phyloP scores from a whole-genome alignment of 2,113 vertebrate species.

The Alethe diademata region DNA sequence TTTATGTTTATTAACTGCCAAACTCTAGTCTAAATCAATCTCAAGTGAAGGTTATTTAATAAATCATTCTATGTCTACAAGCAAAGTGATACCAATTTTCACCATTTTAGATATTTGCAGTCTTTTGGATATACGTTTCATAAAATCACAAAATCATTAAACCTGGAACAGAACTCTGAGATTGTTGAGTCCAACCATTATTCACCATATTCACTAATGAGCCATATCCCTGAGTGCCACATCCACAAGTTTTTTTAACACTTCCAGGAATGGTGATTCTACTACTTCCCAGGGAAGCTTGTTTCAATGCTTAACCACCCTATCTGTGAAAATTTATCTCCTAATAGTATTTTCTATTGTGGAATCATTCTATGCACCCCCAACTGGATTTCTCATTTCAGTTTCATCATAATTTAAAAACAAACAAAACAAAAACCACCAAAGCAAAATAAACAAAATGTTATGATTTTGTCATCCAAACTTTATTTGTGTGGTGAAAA shows the following conservation, averaged over 20 bases:
- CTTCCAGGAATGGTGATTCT: background rate
- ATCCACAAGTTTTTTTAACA: background rate
- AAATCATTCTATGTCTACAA: background rate
- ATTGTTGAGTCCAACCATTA: background rate
- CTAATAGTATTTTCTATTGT: background rate
- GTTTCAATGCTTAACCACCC: background rate
- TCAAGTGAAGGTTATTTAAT: background rate
- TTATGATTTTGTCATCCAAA: background rate
- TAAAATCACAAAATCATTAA: background rate
- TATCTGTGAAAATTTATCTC: background rate
- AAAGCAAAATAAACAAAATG: background rate
- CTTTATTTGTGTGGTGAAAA: background rate
- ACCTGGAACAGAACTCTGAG: background rate
- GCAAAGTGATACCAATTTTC: accelerated
- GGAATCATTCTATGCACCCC: background rate
- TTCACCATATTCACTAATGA: background rate
- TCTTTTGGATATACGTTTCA: background rate
- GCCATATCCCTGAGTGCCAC: too few species aligned
- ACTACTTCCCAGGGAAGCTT: background rate
- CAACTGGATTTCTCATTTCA: background rate
- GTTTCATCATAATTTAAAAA: background rate
- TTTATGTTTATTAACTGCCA: background rate
- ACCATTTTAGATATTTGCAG: background rate
- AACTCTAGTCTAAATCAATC: background rate
- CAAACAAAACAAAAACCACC: background rate